Evolutionary conservation across 2,888 invertebrate species (phyloP), one percentile per base, ranked within the genome.

Genomic region (Diabrotica balteata): DNA sequence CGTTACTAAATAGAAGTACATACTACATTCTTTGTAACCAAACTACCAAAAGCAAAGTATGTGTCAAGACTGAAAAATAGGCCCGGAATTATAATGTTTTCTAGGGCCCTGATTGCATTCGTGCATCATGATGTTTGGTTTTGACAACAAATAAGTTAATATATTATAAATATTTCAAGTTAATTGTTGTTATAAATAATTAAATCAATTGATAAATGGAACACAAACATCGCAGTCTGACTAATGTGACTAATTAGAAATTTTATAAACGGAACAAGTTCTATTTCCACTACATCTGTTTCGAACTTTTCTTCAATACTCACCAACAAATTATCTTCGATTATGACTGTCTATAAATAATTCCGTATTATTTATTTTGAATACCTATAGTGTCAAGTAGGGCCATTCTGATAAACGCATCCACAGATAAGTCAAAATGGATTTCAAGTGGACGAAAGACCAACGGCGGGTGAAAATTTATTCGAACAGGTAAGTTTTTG

Each of bases 381-480:
- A 63, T 63, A 59, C 11, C 52, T 43, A 55, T 62, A 55, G 55
- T 62, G 63, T 64, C 67, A 65, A 72, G 65, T 68, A 70, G 64
- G 60, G 49, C 70, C 67, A 68, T 68, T 70, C 60, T 58, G 73
- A 72, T 74, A 72, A 73, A 46, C 52, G 64, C 62, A 53, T 61
- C 62, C 62, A 58, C 68, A 74, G 74, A 74, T 73, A 71, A 73
- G 62, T 57, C 66, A 75, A 79, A 80, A 80, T 80, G 80, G 79
- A 78, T 80, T 75, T 82, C 81, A 82, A 82, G 81, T 81, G 81
- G 54, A 47, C 49, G 22, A 8, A 17, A 43, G 17, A 57, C 9
- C 8, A 47, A 47, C 47, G 32, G 32, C 32, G 32, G 32, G 32
- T 32, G 4, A 32, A 32, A 32, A 32, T 32, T 32, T 32, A 5